Evolutionary conservation across 2,113 vertebrate species (phyloP).

Genomic region (Hippocampus guttulatus): DNA sequence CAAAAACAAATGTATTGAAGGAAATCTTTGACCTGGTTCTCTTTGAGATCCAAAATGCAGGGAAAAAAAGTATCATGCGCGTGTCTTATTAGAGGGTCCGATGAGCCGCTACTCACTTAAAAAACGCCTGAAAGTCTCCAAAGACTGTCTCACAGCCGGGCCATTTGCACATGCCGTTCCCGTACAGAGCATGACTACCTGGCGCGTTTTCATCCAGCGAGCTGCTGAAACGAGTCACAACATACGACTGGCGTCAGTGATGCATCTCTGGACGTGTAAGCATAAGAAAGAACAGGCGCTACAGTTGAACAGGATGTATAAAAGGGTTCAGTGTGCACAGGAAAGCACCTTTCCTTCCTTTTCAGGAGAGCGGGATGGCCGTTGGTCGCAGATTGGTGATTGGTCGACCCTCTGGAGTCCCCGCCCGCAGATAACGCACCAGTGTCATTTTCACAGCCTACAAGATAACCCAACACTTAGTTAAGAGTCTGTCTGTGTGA

Average conservation of each 20-base stretch:
- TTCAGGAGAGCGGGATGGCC: constrained; percentile 55
- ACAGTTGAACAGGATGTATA: neutral
- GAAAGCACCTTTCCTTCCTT: constrained; percentile 66
- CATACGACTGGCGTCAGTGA: neutral
- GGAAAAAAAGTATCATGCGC: neutral
- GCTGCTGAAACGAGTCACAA: constrained; percentile 64
- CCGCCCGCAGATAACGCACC: constrained; percentile 22
- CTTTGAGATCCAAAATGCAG: too few species aligned
- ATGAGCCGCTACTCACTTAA: constrained; percentile 80
- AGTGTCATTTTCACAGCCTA: constrained; percentile 59
- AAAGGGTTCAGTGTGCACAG: neutral
- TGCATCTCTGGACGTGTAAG: neutral
- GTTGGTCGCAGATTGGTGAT: constrained; percentile 59
- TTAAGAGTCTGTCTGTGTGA: neutral
- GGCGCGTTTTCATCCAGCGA: constrained; percentile 79
- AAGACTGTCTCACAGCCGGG: constrained; percentile 96
- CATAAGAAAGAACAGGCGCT: too few species aligned
- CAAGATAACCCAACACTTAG: constrained; percentile 1
- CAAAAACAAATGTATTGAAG: too few species aligned
- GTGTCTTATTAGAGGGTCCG: neutral
- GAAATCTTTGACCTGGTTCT: too few species aligned
- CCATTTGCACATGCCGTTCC: constrained; percentile 98
- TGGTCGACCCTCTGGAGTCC: constrained; percentile 57
- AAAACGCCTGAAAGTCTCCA: constrained; percentile 92
- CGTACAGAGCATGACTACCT: constrained; percentile 86